Conservation (phyloP, 1,140 invertebrate genomes). For the Pseudomyrmex dendroicus region DNA sequence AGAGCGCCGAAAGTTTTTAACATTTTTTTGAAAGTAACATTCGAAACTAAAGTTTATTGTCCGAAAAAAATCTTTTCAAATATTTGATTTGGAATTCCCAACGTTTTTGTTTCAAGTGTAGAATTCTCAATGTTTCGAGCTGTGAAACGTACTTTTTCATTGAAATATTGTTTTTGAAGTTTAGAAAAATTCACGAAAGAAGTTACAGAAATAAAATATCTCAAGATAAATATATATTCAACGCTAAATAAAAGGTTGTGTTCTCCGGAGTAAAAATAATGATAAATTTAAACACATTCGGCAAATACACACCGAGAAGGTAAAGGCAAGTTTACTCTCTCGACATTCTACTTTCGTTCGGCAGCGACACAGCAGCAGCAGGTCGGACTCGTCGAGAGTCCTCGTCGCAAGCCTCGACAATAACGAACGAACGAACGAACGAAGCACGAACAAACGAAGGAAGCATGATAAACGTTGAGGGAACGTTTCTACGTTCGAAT, state of each 20-base stretch:
- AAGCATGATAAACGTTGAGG: constrained; percentile 25
- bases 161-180: no score
- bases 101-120: not conserved
- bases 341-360: not conserved
- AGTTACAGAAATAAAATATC: no score
- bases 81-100: not conserved
- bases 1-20: not conserved
- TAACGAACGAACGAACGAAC: not conserved
- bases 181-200: no score
- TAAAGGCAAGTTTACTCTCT: not conserved
- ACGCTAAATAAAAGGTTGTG: no score
- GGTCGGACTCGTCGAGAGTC: not conserved
- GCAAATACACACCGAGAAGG: no score
- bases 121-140: no score
- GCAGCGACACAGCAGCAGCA: not conserved
- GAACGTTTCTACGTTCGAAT: constrained; percentile 63
- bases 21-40: not conserved
- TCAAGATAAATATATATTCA: no score
- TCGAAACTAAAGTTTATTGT: not conserved
- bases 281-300: no score
- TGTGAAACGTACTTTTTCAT: no score
- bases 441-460: not conserved
- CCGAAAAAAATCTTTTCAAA: not conserved
- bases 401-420: constrained; percentile 2
- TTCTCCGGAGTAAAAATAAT: no score